These are phyloP conservation scores for Rhineura floridana DNA, from an alignment of 2,113 vertebrate genomes.

Conservation along the genomic window DNA sequence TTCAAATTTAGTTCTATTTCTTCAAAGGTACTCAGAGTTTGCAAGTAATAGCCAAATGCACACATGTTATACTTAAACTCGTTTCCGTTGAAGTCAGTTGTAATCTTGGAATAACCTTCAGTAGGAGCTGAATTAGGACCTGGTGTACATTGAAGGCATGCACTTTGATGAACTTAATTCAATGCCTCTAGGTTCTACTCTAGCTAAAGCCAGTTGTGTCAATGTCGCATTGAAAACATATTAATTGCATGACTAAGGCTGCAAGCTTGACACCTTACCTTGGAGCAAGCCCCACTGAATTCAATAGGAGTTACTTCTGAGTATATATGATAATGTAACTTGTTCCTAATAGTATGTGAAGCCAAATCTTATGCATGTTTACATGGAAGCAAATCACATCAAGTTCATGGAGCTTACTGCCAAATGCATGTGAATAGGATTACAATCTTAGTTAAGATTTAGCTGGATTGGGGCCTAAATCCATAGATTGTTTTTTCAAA, in stretches of 20 bases:
- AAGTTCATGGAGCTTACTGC: neutral
- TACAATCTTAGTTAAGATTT: neutral
- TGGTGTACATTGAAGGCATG: slow-evolving; percentile 21
- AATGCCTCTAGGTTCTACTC: neutral
- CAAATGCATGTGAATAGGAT: neutral
- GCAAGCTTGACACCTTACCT: too few species aligned
- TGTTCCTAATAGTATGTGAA: too few species aligned
- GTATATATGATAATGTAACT: too few species aligned
- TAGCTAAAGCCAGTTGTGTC: neutral
- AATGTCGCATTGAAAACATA: neutral
- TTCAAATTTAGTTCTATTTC: slow-evolving; percentile 8
- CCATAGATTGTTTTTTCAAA: slow-evolving; percentile 38
- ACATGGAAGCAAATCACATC: neutral
- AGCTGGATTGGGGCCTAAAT: neutral
- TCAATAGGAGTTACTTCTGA: too few species aligned
- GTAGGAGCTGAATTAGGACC: neutral
- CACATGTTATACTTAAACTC: neutral
- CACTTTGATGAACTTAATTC: slow-evolving; percentile 12
- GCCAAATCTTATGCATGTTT: neutral
- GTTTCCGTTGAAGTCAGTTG: neutral
- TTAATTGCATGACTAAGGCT: too few species aligned
- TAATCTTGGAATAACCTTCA: neutral
- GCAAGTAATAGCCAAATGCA: slow-evolving; percentile 19
- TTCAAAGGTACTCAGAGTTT: neutral
- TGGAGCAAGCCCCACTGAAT: too few species aligned